phyloP scores from a whole-genome alignment of 2,797 vertebrate species.

The Odontamblyopus rebecca region DNA sequence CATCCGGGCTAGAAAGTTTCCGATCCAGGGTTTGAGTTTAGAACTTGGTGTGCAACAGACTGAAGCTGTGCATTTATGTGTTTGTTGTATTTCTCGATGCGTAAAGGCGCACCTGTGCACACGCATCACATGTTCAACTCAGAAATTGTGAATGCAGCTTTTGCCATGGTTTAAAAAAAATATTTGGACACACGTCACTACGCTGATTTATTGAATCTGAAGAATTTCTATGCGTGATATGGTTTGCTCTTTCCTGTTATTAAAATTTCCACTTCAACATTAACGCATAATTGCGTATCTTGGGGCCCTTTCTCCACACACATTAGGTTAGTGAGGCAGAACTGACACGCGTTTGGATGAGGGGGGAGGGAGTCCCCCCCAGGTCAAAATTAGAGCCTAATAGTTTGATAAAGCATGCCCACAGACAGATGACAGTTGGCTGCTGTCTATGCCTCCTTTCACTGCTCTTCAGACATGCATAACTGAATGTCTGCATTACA shows the following conservation, averaged over 20 bases:
- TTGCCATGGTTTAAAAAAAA: no score
- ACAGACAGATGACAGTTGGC: slow-evolving; percentile 56
- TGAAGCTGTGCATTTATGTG: neutral
- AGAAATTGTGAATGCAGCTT: neutral
- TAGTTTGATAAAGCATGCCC: slow-evolving; percentile 52
- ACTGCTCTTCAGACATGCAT: slow-evolving; percentile 16
- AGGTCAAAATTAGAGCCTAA: slow-evolving; percentile 52
- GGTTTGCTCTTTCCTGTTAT: slow-evolving; percentile 17
- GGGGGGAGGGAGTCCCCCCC: slow-evolving; percentile 40
- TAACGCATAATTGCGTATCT: slow-evolving; percentile 24
- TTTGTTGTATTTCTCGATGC: slow-evolving; percentile 5
- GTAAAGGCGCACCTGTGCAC: slow-evolving; percentile 32
- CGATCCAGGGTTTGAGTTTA: slow-evolving; percentile 36
- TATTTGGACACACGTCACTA: neutral
- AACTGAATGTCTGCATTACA: slow-evolving; percentile 9
- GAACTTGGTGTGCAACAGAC: slow-evolving; percentile 2
- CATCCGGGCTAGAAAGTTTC: slow-evolving; percentile 38
- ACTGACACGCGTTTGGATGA: slow-evolving; percentile 49
- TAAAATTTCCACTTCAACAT: slow-evolving; percentile 28
- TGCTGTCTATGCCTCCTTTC: slow-evolving; percentile 40
- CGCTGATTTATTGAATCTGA: neutral
- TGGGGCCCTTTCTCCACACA: slow-evolving; percentile 6
- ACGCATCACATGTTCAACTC: slow-evolving; percentile 24
- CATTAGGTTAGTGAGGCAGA: slow-evolving; percentile 47
- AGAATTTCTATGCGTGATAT: neutral